A percentile compares a stretch with the other conserved stretches of the same genome.
Conservation (phyloP, 1,140 invertebrate species). For the Dufourea novaeangliae region DNA sequence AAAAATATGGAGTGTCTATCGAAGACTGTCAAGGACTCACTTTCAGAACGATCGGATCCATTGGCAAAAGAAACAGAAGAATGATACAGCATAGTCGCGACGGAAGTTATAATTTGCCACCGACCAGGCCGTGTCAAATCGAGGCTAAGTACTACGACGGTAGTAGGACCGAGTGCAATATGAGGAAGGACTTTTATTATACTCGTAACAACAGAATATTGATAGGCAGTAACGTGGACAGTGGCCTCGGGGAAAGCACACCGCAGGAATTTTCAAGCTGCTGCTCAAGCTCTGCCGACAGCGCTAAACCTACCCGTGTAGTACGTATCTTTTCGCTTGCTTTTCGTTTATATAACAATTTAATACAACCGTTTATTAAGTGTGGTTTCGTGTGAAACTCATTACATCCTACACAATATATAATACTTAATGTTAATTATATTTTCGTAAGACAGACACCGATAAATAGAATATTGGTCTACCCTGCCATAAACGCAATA, state of each 20-base stretch:
- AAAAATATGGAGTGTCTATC: slow-evolving; percentile 42
- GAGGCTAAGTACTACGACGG: slow-evolving; percentile 72
- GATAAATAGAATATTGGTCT: neutral
- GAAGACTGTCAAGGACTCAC: slow-evolving; percentile 77
- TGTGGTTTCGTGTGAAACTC: slow-evolving; percentile 17
- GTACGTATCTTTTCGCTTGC: slow-evolving; percentile 74
- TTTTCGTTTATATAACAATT: slow-evolving; percentile 27
- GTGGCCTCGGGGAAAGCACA: slow-evolving; percentile 80
- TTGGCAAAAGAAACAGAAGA: slow-evolving; percentile 79
- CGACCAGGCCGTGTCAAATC: slow-evolving; percentile 70
- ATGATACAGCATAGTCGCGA: slow-evolving; percentile 76
- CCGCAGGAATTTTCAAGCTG: slow-evolving; percentile 81
- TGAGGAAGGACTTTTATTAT: slow-evolving; percentile 77
- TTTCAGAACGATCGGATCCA: slow-evolving; percentile 80
- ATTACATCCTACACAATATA: slow-evolving; percentile 2
- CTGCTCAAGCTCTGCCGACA: slow-evolving; percentile 81
- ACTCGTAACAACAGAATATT: slow-evolving; percentile 77
- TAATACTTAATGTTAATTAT: neutral
- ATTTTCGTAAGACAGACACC: neutral
- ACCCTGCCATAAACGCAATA: too few species aligned
- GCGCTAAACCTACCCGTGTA: slow-evolving; percentile 77
- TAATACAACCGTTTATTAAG: neutral
- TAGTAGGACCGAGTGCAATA: slow-evolving; percentile 74
- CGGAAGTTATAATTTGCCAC: slow-evolving; percentile 76
- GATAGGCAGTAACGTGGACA: slow-evolving; percentile 78